These are phyloP conservation scores for Chroicocephalus ridibundus DNA, from an alignment of 2,113 vertebrate species.

Conservation along the genomic window DNA sequence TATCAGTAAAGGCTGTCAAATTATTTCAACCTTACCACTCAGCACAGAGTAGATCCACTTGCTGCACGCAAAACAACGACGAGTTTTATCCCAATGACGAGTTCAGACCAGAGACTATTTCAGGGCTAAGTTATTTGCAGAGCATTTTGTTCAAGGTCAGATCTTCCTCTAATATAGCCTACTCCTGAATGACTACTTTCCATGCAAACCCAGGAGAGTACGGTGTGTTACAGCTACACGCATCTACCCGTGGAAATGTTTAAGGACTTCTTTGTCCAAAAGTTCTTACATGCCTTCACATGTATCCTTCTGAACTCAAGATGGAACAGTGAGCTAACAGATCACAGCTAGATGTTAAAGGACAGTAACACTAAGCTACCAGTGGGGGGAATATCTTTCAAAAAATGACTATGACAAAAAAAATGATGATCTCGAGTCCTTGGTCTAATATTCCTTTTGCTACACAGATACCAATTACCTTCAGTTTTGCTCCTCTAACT, in stretches of 20 bases:
- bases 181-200: background rate
- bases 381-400: background rate
- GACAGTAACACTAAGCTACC: background rate
- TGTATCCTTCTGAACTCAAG: background rate
- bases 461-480: background rate
- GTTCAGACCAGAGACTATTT: background rate
- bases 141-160: background rate
- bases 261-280: background rate
- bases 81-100: background rate
- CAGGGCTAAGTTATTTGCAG: background rate
- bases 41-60: background rate
- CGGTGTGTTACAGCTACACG: background rate
- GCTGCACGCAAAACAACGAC: background rate
- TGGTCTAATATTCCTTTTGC: background rate
- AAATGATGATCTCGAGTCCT: background rate
- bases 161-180: background rate
- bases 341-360: fast-evolving
- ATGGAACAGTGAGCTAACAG: background rate
- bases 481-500: background rate
- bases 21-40: background rate
- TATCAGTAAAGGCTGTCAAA: background rate
- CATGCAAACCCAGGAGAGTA: background rate
- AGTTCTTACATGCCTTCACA: background rate
- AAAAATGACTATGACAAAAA: background rate
- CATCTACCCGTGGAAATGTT: background rate